A percentile compares a stretch with the other conserved stretches of the same genome.
Evolutionary conservation across 2,113 vertebrate species (phyloP).

Genomic region (Orthonyx spaldingii): DNA sequence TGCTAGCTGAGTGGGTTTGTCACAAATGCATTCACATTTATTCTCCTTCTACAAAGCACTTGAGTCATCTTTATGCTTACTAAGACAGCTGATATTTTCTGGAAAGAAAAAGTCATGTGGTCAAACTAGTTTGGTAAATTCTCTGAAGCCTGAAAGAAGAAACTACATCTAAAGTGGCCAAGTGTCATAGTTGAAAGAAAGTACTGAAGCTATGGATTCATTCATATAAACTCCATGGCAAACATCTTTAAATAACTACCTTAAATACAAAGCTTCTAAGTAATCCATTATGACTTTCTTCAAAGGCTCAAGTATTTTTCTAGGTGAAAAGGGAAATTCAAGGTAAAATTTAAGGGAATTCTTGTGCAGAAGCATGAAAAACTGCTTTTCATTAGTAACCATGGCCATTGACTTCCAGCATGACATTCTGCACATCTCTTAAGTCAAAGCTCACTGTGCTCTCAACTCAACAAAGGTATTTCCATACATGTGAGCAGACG

Average conservation of each 20-base stretch:
- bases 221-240: background rate
- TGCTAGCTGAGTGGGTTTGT: background rate
- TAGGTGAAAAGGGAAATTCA: background rate
- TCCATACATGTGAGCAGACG: accelerated
- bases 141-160: background rate
- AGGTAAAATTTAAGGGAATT: background rate
- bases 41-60: background rate
- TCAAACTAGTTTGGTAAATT: background rate
- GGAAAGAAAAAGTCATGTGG: background rate
- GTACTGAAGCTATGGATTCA: background rate
- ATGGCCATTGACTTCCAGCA: background rate
- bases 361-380: background rate
- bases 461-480: background rate
- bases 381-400: background rate
- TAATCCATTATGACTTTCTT: background rate
- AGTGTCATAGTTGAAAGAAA: background rate
- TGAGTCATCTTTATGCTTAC: background rate
- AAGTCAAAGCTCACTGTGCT: background rate
- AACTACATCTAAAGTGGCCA: background rate
- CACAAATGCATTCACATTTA: background rate
- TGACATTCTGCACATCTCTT: background rate
- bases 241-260: background rate
- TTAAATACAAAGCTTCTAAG: background rate
- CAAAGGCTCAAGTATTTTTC: background rate
- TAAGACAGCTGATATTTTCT: background rate